Evolutionary conservation across 1,140 invertebrate genomes (phyloP).

Genomic region (Caenorhabditis remanei): DNA sequence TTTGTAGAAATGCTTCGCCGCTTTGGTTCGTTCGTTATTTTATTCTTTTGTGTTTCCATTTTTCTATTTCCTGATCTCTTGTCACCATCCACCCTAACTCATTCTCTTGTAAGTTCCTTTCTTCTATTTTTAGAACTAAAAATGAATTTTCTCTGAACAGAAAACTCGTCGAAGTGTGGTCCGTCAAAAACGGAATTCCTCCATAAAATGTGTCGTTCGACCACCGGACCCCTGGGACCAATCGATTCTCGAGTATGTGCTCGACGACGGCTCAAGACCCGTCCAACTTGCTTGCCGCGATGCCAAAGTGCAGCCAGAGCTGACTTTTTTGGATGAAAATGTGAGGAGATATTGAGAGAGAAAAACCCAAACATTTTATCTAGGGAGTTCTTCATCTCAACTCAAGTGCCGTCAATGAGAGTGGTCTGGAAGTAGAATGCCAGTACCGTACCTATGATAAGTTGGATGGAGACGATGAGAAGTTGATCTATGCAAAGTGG

Average conservation of each 20-base stretch:
- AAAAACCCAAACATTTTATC: slow-evolving; percentile 58
- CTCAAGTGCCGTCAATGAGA: slow-evolving; percentile 1
- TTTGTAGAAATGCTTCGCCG: neutral
- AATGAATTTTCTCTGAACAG: neutral
- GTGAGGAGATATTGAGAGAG: slow-evolving; percentile 45
- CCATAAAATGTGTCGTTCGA: slow-evolving; percentile 40
- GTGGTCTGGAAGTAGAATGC: slow-evolving; percentile 67
- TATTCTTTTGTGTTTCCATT: neutral
- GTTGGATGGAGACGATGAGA: slow-evolving; percentile 64
- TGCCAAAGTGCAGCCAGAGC: slow-evolving; percentile 67
- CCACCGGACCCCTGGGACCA: slow-evolving; percentile 32
- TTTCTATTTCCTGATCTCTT: slow-evolving; percentile 9
- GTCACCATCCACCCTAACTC: neutral
- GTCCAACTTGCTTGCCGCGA: slow-evolving; percentile 56
- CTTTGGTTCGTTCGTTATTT: slow-evolving; percentile 4
- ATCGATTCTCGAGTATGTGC: slow-evolving; percentile 41
- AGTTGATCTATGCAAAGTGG: slow-evolving; percentile 67
- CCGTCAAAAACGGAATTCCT: slow-evolving; percentile 15
- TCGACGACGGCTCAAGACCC: slow-evolving; percentile 29
- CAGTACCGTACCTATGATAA: slow-evolving; percentile 71
- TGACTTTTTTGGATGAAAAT: slow-evolving; percentile 69
- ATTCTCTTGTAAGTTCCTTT: neutral
- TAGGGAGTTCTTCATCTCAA: slow-evolving; percentile 59
- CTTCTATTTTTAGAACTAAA: neutral
- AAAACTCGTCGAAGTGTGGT: neutral